These are phyloP conservation scores for Chiroxiphia lanceolata DNA, from an alignment of 2,797 vertebrate species.

Conservation along the genomic window DNA sequence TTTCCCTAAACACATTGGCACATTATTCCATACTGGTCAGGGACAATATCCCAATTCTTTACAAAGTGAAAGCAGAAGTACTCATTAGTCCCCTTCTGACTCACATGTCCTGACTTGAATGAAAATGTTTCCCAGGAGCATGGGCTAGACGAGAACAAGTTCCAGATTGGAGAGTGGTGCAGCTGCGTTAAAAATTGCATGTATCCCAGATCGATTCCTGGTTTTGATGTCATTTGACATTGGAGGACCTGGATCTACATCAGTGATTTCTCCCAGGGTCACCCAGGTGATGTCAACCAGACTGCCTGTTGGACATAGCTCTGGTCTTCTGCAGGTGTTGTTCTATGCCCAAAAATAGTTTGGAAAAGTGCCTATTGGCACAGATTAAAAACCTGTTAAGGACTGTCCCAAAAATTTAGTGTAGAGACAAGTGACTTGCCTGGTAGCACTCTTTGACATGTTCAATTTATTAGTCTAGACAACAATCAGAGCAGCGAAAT, in stretches of 20 bases:
- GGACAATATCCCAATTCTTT: not conserved
- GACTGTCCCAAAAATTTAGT: not conserved
- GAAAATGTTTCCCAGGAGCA: not conserved
- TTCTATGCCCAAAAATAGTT: not conserved
- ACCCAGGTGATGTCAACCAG: not conserved
- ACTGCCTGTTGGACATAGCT: not conserved
- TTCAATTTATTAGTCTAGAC: not conserved
- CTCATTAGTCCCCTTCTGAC: not conserved
- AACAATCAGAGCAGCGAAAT: not conserved
- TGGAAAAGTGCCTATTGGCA: not conserved
- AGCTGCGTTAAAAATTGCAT: not conserved
- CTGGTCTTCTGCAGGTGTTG: not conserved
- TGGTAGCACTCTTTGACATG: not conserved
- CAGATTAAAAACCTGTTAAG: not conserved
- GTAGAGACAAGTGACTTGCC: not conserved
- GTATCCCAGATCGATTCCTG: rapidly evolving
- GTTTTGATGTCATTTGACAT: rapidly evolving
- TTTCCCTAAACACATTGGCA: not conserved
- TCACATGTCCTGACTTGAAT: not conserved
- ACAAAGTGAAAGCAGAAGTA: not conserved
- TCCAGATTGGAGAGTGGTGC: not conserved
- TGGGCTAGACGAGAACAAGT: not conserved
- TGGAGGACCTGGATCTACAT: not conserved
- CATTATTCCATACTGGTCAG: not conserved
- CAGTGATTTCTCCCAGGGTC: not conserved